A percentile compares a stretch with the other conserved stretches of the same genome.
Conservation (phyloP, 1,140 invertebrate genomes). For the Maconellicoccus hirsutus region DNA sequence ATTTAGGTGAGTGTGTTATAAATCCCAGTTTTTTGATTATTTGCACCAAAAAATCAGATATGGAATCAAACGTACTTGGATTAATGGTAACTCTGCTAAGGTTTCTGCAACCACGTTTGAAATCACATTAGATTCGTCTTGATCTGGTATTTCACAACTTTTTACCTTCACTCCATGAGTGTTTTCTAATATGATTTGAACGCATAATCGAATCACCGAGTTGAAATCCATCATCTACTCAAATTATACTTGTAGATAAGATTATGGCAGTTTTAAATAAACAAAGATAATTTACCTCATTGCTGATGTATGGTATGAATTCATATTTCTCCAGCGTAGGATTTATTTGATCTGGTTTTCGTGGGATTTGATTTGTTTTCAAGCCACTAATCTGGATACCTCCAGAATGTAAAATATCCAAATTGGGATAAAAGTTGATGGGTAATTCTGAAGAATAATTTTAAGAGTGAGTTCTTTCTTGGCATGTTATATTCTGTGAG, state of each 20-base stretch:
- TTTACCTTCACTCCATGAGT: not conserved
- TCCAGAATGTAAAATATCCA: not conserved
- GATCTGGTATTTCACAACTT: not conserved
- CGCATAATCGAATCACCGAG: not conserved
- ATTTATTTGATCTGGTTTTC: not conserved
- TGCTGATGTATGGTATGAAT: not conserved
- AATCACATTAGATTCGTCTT: not conserved
- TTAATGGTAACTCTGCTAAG: not conserved
- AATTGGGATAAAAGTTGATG: not conserved
- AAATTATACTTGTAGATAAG: too few relatives aligned
- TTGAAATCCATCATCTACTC: not conserved
- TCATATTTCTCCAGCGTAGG: not conserved
- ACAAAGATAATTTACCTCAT: not conserved
- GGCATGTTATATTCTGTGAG: not conserved
- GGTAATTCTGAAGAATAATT: not conserved
- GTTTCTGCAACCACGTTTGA: not conserved
- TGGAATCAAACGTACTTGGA: too few relatives aligned
- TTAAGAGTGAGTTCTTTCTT: not conserved
- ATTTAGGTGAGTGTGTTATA: too few relatives aligned
- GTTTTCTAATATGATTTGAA: not conserved
- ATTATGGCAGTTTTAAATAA: too few relatives aligned
- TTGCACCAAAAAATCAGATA: too few relatives aligned
- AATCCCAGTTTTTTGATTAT: too few relatives aligned
- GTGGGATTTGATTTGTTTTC: not conserved
- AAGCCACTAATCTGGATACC: not conserved